Evolutionary conservation across 1,140 invertebrate genomes (phyloP).

Genomic region (Globodera rostochiensis): DNA sequence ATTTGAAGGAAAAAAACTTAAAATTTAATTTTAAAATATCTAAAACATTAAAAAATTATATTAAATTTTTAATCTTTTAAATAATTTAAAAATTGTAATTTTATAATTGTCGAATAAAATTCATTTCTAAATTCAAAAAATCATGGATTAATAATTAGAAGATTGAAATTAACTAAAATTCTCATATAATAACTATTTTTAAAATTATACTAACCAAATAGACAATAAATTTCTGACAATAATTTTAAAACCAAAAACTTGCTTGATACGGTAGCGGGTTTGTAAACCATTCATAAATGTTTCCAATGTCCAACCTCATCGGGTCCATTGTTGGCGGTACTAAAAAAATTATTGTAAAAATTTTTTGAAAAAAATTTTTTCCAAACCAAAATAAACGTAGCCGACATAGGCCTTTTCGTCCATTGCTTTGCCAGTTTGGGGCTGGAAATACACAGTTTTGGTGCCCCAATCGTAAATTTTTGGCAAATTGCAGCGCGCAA

Average conservation of each 20-base stretch:
- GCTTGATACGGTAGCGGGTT: conserved; percentile 56
- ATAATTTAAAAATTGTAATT: too few species aligned
- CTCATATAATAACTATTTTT: too few species aligned
- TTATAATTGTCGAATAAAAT: too few species aligned
- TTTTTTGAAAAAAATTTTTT: conserved; percentile 28
- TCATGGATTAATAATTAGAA: too few species aligned
- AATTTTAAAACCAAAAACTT: conserved; percentile 18
- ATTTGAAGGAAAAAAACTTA: too few species aligned
- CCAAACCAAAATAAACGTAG: conserved; percentile 62
- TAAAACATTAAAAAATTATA: too few species aligned
- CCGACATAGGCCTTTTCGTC: conserved; percentile 64
- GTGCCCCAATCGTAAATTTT: conserved; percentile 65
- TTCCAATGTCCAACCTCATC: conserved; percentile 63
- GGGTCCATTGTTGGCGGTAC: conserved; percentile 62
- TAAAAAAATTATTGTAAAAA: conserved; percentile 14
- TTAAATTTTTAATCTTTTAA: too few species aligned
- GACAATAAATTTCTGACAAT: too few species aligned
- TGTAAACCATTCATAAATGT: conserved; percentile 64
- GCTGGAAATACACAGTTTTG: conserved; percentile 64
- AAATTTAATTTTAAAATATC: too few species aligned
- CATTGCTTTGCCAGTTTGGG: conserved; percentile 57
- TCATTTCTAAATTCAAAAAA: too few species aligned
- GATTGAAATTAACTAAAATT: too few species aligned
- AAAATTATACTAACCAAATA: too few species aligned
- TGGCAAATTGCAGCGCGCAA: conserved; percentile 60